Evolutionary conservation across 2,113 vertebrate genomes (phyloP).

Genomic region (Sphaerodactylus townsendi): DNA sequence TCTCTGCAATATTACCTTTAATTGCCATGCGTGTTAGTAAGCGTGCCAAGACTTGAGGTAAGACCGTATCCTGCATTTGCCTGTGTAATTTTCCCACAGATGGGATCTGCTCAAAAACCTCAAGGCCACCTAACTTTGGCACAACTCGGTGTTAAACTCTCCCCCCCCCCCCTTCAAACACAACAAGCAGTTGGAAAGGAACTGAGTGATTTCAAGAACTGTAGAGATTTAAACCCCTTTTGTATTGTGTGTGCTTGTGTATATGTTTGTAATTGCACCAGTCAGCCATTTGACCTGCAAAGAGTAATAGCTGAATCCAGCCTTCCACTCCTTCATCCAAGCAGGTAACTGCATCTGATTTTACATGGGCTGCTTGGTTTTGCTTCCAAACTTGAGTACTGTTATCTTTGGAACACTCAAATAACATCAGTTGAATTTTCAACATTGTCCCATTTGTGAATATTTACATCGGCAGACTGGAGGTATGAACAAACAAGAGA

Average conservation of each 20-base stretch:
- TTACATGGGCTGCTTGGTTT: no score
- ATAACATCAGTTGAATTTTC: no score
- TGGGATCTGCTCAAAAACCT: conserved; percentile 61
- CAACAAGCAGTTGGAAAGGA: neutral
- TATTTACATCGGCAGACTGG: no score
- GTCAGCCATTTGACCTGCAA: neutral
- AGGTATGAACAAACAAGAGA: no score
- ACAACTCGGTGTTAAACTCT: conserved; percentile 35
- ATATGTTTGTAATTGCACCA: neutral
- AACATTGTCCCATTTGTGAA: no score
- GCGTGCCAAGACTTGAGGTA: conserved; percentile 66
- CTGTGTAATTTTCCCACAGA: conserved; percentile 68
- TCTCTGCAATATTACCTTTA: conserved; percentile 55
- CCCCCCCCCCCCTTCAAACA: no score
- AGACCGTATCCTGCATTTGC: conserved; percentile 41
- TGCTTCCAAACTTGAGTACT: no score
- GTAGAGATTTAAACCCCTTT: neutral
- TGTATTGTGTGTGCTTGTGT: no score
- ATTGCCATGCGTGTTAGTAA: conserved; percentile 41
- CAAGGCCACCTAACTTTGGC: conserved; percentile 60
- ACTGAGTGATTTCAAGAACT: neutral
- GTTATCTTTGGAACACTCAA: no score
- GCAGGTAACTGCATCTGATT: no score
- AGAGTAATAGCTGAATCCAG: neutral
- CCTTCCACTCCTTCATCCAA: no score